phyloP scores from a whole-genome alignment of 2,888 invertebrate genomes.

The Physocephala rufipes region DNA sequence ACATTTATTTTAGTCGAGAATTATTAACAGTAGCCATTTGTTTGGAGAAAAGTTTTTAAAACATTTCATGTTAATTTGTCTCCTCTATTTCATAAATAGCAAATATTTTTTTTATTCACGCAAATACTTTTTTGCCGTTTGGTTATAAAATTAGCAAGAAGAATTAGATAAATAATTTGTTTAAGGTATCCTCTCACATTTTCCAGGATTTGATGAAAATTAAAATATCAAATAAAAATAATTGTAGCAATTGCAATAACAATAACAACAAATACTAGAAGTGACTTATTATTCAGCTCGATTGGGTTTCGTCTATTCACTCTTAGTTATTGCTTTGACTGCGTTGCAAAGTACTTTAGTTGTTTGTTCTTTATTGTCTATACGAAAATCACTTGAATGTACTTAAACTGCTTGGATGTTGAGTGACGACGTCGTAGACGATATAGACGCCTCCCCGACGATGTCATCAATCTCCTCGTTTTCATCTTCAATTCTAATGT shows the following conservation, averaged over 20 bases:
- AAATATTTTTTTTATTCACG: slow-evolving; percentile 18
- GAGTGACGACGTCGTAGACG: slow-evolving; percentile 24
- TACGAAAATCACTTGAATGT: neutral
- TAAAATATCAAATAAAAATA: too few species aligned
- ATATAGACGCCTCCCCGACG: slow-evolving; percentile 32
- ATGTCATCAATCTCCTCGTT: slow-evolving; percentile 38
- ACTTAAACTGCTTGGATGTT: slow-evolving; percentile 7
- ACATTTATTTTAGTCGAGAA: too few species aligned
- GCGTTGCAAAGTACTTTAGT: neutral
- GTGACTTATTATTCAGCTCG: too few species aligned
- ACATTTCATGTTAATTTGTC: neutral
- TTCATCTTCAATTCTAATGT: too few species aligned
- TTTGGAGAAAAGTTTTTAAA: neutral
- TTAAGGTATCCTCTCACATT: too few species aligned
- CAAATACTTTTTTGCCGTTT: slow-evolving; percentile 8
- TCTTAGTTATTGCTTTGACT: neutral
- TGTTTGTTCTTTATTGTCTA: neutral
- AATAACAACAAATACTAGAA: too few species aligned
- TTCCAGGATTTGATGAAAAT: too few species aligned
- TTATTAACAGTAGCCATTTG: too few species aligned
- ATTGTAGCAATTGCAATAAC: too few species aligned
- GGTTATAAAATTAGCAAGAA: neutral
- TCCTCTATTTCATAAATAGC: neutral
- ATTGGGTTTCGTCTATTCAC: too few species aligned
- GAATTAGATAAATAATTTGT: too few species aligned